Evolutionary conservation across 2,113 vertebrate species (phyloP), one percentile per base, ranked within the genome.

Genomic region (Ceuthmochares aereus): DNA sequence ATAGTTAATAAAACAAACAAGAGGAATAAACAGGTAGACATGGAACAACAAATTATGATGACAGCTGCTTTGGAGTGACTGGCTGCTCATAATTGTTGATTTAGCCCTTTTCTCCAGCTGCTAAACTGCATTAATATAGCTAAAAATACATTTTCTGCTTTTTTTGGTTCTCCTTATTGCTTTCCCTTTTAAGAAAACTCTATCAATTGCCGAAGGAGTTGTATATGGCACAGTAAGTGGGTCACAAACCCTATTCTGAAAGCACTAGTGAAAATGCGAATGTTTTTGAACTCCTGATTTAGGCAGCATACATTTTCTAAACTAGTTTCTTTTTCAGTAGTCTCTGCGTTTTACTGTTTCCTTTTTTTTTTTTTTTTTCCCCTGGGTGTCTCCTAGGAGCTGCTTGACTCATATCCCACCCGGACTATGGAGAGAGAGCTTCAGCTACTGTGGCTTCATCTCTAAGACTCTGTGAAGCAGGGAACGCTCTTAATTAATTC

Each of bases 401-500:
- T 70, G 45, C 36, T 56, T 92, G 63, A 95, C 81, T 90, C 94
- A 62, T 64, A 80, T 45, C 60, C 51, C 37, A 67, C 45, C 74
- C 2, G 12, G 92, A 56, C 73, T 64, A 47, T 2, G 8, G 62
- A 79, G 62, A 84, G 62, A 79, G 62, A 84, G 26, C 69, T 96
- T 90, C 27, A 68, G 34, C 58, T 54, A 23, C 36, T 34, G 4
- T 14, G 26, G 81, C 49, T 95, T 69, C 73, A 87, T 42, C 32
- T 87, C 56, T 27, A 92, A 91, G 62, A 72, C 74, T 81, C 70
- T 80, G 58, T 29, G 74, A 66, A 43, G 58, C 82, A 76, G 75
- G 42, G 51, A 60, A 19, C 11, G 13, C 37, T 91, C 56, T 59
- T 78, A 97, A 93, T 96, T 93, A 95, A 94, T 94, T 97, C 89